Conservation (phyloP, 2,113 vertebrate species). For the Notarius lentiginosus region DNA sequence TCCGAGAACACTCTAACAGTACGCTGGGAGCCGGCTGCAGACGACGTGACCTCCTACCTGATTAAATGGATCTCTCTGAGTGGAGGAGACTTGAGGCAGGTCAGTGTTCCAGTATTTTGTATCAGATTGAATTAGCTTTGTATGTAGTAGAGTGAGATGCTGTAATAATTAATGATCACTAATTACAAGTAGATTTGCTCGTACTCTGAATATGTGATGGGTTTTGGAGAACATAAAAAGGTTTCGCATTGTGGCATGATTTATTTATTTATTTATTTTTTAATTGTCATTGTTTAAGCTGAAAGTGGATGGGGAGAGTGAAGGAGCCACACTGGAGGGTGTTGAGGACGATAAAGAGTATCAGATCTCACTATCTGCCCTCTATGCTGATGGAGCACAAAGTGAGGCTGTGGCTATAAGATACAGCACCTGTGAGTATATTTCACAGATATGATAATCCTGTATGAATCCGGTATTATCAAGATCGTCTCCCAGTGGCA, state of each 20-base stretch:
- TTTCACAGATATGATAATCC: neutral
- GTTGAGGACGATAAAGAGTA: conserved; percentile 84
- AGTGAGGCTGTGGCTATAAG: conserved; percentile 83
- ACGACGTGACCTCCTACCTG: conserved; percentile 84
- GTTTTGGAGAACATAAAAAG: neutral
- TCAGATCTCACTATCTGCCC: conserved; percentile 87
- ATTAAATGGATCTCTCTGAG: conserved; percentile 88
- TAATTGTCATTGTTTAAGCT: conserved; percentile 67
- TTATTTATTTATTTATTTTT: conserved; percentile 11
- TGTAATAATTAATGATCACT: neutral
- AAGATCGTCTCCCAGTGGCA: neutral
- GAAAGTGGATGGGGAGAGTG: conserved; percentile 75
- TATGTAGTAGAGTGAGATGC: neutral
- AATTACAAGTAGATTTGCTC: neutral
- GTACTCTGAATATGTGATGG: neutral
- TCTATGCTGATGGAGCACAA: conserved; percentile 84
- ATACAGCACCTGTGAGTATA: conserved; percentile 85
- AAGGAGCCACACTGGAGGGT: conserved; percentile 74
- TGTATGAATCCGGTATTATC: neutral
- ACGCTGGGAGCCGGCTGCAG: conserved; percentile 80
- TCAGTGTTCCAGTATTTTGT: conserved; percentile 50
- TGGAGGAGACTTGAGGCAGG: conserved; percentile 85
- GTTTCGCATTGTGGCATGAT: neutral
- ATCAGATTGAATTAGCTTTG: neutral
- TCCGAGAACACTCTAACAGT: conserved; percentile 76